phyloP scores from a whole-genome alignment of 2,888 invertebrate genomes.

The Camponotus fellah region DNA sequence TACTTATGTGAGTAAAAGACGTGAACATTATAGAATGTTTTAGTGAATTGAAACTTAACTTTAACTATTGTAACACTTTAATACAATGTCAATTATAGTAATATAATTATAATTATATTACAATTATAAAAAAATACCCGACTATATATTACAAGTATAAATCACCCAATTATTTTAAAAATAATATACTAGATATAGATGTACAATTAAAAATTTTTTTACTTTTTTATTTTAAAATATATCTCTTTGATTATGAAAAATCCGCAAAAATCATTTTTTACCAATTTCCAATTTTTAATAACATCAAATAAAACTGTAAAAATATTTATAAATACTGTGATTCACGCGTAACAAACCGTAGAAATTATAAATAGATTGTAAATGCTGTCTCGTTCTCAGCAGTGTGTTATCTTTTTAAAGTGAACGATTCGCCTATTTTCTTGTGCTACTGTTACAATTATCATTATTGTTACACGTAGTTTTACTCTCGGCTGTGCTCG shows the following conservation, averaged over 20 bases:
- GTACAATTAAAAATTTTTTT: not conserved
- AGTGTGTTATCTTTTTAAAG: conserved; percentile 9
- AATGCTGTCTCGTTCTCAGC: conserved; percentile 19
- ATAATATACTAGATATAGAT: not conserved
- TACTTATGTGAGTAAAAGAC: not conserved
- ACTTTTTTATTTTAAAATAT: not conserved
- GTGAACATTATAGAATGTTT: not conserved
- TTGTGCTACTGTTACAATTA: conserved; percentile 28
- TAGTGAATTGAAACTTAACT: conserved; percentile 4
- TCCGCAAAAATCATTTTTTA: not conserved
- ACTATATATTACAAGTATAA: not conserved
- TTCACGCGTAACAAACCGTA: not conserved
- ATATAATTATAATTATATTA: not conserved
- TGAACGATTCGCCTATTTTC: conserved; percentile 29
- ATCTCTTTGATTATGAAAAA: conserved; percentile 9
- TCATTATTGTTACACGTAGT: conserved; percentile 14
- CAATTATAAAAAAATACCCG: not conserved
- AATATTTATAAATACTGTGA: conserved; percentile 19
- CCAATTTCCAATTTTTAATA: not conserved
- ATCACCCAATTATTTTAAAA: not conserved
- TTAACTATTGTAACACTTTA: not conserved
- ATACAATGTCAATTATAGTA: conserved; percentile 24
- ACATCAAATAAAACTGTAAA: conserved; percentile 2
- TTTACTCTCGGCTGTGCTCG: conserved; percentile 16
- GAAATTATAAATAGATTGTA: conserved; percentile 10